Evolutionary conservation across 2,797 vertebrate species (phyloP), one percentile per base, ranked within the genome.

Genomic region (Sarcoramphus papa): DNA sequence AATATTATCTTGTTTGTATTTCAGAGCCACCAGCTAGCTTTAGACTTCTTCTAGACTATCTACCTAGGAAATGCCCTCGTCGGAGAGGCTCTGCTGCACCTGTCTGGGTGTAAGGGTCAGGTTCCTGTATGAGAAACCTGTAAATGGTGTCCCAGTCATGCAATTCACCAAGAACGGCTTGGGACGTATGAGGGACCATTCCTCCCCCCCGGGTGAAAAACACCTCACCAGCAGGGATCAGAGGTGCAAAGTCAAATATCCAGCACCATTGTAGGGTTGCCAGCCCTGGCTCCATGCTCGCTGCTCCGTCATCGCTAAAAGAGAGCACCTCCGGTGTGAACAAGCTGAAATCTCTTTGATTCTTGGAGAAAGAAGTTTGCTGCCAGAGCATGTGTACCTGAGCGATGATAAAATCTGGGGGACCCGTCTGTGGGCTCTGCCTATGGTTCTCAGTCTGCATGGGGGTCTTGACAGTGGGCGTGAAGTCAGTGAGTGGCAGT

Each of bases 391-490:
- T 54, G 33, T 2, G 0, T 54, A 70, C 35, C 65, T 48, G 35
- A 72, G n/a, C 3, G 1, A 47, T 9, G 35, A 43, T 4, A 68
- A 63, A 64, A 80, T 62, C 3, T 30, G 19, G 33, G 27, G 25
- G 45, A 85, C 17, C 5, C 28, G 33, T 35, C 48, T 68, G 51
- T 72, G 65, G 22, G 24, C 19, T 75, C 53, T 82, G 74, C 27
- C 35, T 70, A 24, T 51, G 43, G 20, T 35, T 78, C 64, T 74
- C 50, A 59, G 9, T 78, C 33, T 74, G 14, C 11, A 48, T 28
- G 7, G 17, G 13, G 14, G 23, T 57, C 37, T 31, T 0, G 0
- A 43, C 14, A 74, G 37, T 19, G 17, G 8, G 9, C 0, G 0
- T 50, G 56, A 90, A 80, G 43, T 33, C 63, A 57, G 59, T 22